Conservation (phyloP, 2,888 invertebrate species). For the Cosmia pyralina region DNA sequence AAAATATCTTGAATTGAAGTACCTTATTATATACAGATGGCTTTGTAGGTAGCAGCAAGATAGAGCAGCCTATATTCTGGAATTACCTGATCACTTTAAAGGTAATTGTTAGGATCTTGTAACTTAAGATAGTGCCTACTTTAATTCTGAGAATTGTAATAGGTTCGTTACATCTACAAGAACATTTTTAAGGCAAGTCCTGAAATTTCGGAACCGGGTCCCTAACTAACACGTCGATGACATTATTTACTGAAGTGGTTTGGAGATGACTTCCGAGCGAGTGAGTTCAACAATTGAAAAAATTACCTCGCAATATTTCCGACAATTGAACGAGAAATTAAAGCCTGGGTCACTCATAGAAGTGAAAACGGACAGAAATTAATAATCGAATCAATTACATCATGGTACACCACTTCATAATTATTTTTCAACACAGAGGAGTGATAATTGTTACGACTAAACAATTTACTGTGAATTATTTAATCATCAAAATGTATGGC, state of each 20-base stretch:
- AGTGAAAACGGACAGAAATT: neutral
- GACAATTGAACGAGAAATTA: neutral
- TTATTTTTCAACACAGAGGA: neutral
- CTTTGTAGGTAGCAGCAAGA: neutral
- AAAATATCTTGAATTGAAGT: neutral
- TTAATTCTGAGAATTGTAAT: neutral
- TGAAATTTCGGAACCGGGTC: neutral
- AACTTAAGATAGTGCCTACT: neutral
- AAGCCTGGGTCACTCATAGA: neutral
- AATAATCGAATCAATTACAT: neutral
- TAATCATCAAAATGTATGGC: neutral
- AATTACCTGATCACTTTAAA: neutral
- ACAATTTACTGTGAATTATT: neutral
- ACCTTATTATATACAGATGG: neutral
- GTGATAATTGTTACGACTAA: neutral
- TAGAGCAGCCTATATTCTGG: neutral
- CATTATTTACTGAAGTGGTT: constrained; percentile 26
- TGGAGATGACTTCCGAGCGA: neutral
- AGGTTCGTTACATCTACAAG: constrained; percentile 9
- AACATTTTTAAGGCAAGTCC: neutral
- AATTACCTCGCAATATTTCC: neutral
- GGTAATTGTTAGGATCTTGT: neutral
- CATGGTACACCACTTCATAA: neutral
- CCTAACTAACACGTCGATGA: neutral
- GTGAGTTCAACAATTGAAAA: neutral